Base-by-base conservation (phyloP, 2,797 vertebrate genomes). In the Pseudochaenichthys georgianus region DNA sequence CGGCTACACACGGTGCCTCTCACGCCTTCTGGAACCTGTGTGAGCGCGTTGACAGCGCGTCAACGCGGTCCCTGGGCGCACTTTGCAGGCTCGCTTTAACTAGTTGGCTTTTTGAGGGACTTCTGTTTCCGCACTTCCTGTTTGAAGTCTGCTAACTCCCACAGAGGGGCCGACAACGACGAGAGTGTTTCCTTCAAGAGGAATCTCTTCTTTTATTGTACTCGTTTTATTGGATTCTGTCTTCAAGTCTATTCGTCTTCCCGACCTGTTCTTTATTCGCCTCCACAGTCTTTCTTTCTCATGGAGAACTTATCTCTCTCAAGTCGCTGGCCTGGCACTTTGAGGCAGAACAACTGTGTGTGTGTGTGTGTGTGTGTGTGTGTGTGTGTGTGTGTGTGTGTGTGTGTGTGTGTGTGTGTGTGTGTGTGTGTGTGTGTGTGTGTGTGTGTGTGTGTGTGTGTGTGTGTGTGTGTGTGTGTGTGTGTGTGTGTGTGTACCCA, bases 71-170 rank as follows among this genome's bases (percentile, higher is more conserved):
- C 31, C 50, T 59, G 58, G 6, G 52, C 66, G 73, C 59, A 50
- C 64, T 80, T 43, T 48, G n/a, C 48, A 46, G 31, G 43, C 58
- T n/a, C 8, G 15, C 51, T 77, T 70, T 66, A 77, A 82, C 77
- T 75, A 58, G 55, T 21, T 48, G 38, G 13, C 19, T 43, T 52
- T n/a, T 34, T 45, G n/a, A 31, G 15, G 42, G 12, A 66, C 52
- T 12, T 43, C 34, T 53, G 28, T 59, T 31, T 45, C 46, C 15
- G 46, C n/a, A 48, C 38, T 68, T 71, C 75, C 54, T 57, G 23
- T 77, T 77, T 73, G 55, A 78, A 72, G 70, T 77, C 58, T 38
- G 0, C 50, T 82, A 59, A 83, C 67, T 78, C 73, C 75, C 72
- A 11, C 72, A 13, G 31, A 81, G 70, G 73, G 73, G 38, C 70